Conservation (phyloP, 2,113 vertebrate species). For the Ancistrus triradiatus region DNA sequence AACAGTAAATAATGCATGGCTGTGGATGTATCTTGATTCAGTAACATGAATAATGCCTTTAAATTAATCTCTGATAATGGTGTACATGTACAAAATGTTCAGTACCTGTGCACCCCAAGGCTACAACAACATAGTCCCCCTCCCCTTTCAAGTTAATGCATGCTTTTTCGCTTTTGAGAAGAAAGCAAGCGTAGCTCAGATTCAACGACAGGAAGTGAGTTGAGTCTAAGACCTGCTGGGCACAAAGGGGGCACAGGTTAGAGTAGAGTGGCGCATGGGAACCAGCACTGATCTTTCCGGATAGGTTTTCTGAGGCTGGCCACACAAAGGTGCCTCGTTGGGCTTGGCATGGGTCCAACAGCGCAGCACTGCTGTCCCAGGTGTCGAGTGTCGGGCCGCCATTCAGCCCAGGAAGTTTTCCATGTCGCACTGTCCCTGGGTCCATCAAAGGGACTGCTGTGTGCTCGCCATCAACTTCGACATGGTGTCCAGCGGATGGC, state of each 20-base stretch:
- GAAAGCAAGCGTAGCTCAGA: conserved; percentile 36
- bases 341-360: conserved; percentile 34
- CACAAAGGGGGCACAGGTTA: conserved; percentile 29
- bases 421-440: conserved; percentile 44
- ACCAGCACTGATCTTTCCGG: conserved; percentile 42
- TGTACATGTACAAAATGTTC: conserved; percentile 35
- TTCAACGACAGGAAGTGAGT: conserved; percentile 24
- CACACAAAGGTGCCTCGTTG: conserved; percentile 45
- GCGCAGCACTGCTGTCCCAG: conserved; percentile 59
- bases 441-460: conserved; percentile 48
- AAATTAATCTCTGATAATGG: conserved; percentile 36
- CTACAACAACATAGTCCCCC: conserved; percentile 21
- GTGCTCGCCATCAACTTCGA: conserved; percentile 37
- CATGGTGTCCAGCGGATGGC: conserved; percentile 26
- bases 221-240: conserved; percentile 35
- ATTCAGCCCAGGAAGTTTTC: conserved; percentile 66
- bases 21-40: too few species aligned
- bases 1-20: too few species aligned
- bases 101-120: conserved; percentile 6
- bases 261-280: conserved; percentile 42
- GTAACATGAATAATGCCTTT: conserved; percentile 36
- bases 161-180: conserved; percentile 24
- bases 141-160: conserved; percentile 35
- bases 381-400: conserved; percentile 60
- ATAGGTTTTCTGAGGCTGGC: conserved; percentile 37